Percentiles rank a stretch among this genome's conserved stretches.
Evolutionary conservation across 1,140 invertebrate genomes (phyloP).

Genomic region (Vanessa tameamea): DNA sequence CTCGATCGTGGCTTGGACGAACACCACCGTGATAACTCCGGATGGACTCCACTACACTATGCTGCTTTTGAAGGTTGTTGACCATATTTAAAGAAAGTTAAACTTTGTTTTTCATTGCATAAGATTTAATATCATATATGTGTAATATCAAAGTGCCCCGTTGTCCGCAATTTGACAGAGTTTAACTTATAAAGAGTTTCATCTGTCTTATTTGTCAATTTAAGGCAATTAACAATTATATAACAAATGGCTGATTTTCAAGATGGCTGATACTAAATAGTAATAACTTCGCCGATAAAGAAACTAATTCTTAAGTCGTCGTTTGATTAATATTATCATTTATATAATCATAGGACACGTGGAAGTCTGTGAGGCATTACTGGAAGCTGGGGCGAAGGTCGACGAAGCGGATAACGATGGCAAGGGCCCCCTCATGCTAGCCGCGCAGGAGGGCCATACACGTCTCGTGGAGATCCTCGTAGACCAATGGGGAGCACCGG

Average conservation of each 20-base stretch:
- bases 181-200: too few species aligned
- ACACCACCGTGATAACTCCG: conserved; percentile 94
- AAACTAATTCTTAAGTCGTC: too few species aligned
- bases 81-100: background rate
- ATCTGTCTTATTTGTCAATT: too few species aligned
- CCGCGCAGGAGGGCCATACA: conserved; percentile 93
- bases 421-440: conserved; percentile 93
- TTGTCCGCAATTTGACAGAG: too few species aligned
- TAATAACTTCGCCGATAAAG: too few species aligned
- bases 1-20: conserved; percentile 95
- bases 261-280: too few species aligned
- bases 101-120: too few species aligned
- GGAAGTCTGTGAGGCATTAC: conserved; percentile 91
- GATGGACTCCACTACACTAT: conserved; percentile 96
- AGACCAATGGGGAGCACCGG: conserved; percentile 88
- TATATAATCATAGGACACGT: conserved; percentile 82
- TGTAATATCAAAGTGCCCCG: too few species aligned
- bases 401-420: conserved; percentile 97
- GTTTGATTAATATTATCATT: background rate
- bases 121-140: too few species aligned
- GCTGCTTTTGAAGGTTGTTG: conserved; percentile 92
- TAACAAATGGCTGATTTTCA: too few species aligned
- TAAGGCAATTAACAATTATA: too few species aligned
- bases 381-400: conserved; percentile 95
- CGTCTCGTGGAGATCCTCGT: conserved; percentile 86